A percentile compares a stretch with the other conserved stretches of the same genome.
These are phyloP conservation scores for Pagrus major DNA, from an alignment of 2,113 vertebrate species.

Conservation along the genomic window DNA sequence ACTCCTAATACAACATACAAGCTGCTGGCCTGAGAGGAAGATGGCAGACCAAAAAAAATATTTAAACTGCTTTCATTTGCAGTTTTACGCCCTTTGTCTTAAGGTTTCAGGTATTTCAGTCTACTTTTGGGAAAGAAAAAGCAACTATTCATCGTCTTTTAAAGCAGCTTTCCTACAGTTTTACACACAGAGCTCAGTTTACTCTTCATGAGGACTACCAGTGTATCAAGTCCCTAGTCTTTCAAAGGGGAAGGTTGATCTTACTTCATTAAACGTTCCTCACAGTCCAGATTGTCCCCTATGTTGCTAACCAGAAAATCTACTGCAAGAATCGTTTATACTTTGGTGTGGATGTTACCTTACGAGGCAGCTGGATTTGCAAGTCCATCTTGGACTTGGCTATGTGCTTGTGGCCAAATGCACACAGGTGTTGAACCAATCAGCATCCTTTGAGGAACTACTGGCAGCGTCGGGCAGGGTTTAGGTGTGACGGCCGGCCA, in stretches of 20 bases:
- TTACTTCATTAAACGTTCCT: background rate
- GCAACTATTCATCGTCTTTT: too few relatives aligned
- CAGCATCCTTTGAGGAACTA: too few relatives aligned
- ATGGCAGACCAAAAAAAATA: background rate
- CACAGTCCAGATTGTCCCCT: background rate
- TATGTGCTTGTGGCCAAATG: too few relatives aligned
- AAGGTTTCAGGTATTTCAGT: too few relatives aligned
- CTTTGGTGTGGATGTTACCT: too few relatives aligned
- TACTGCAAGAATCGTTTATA: conserved; percentile 7
- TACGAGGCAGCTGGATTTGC: too few relatives aligned
- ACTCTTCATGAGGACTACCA: background rate
- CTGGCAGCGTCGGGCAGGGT: too few relatives aligned
- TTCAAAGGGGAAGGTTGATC: background rate
- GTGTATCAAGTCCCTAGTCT: background rate
- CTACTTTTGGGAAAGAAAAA: too few relatives aligned
- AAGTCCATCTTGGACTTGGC: too few relatives aligned
- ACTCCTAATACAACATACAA: background rate
- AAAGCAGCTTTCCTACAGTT: background rate
- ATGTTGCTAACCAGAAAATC: background rate
- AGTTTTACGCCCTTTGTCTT: too few relatives aligned
- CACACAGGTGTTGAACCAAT: too few relatives aligned
- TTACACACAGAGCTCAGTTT: background rate
- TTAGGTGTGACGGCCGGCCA: too few relatives aligned
- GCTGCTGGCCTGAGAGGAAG: background rate
- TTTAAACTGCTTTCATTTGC: background rate